Percentiles rank a stretch among this genome's conserved stretches.
These are phyloP conservation scores for Sciurus vulgaris DNA, from an alignment of 2,797 vertebrate genomes.

Conservation along the genomic window DNA sequence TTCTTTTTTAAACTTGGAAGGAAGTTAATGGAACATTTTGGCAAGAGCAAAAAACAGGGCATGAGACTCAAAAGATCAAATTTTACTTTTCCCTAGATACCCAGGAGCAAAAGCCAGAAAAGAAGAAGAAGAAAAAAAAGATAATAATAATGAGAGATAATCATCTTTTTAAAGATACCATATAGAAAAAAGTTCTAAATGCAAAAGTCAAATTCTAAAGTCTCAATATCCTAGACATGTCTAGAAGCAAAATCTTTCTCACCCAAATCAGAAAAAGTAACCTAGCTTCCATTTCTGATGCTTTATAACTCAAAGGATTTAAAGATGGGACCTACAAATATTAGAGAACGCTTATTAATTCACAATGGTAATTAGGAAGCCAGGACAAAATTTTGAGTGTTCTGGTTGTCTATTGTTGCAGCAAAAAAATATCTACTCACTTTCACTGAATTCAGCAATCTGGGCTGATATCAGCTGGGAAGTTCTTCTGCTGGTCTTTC, in stretches of 20 bases:
- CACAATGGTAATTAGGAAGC: background rate
- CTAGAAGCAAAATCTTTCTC: slow-evolving; percentile 59
- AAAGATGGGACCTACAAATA: background rate
- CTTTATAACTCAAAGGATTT: slow-evolving; percentile 8
- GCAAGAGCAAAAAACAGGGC: slow-evolving; percentile 72
- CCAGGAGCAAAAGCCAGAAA: slow-evolving; percentile 8
- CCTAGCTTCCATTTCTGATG: background rate
- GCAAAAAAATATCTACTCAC: background rate
- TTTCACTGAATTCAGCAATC: background rate
- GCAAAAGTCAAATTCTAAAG: slow-evolving; percentile 11
- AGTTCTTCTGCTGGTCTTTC: background rate
- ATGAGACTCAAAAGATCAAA: slow-evolving; percentile 76
- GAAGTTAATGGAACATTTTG: slow-evolving; percentile 76
- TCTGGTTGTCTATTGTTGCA: background rate
- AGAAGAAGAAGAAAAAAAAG: background rate
- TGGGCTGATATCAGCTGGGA: background rate
- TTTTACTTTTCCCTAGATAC: slow-evolving; percentile 76
- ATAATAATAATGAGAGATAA: background rate
- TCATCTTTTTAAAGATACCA: slow-evolving; percentile 36
- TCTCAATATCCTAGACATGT: slow-evolving; percentile 22
- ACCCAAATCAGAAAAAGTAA: background rate
- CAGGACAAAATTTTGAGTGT: background rate
- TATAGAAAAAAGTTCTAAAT: background rate
- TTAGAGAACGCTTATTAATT: background rate
- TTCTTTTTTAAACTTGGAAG: slow-evolving; percentile 60